Conservation (phyloP, 2,888 invertebrate genomes). For the Lycia hirtaria region DNA sequence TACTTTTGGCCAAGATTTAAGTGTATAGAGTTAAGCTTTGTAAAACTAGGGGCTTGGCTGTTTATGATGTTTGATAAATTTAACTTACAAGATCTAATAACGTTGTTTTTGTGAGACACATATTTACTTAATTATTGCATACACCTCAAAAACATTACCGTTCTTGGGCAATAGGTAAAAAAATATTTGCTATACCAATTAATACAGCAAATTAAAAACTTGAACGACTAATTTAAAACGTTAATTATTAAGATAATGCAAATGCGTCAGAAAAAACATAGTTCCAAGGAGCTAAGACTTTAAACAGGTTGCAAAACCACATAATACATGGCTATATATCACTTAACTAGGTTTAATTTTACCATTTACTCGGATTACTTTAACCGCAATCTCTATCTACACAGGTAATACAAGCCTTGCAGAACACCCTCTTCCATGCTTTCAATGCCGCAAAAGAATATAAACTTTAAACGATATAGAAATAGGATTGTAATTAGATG, state of each 20-base stretch:
- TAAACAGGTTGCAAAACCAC: conserved; percentile 50
- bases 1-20: too few relatives aligned
- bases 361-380: conserved; percentile 64
- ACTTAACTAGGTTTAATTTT: conserved; percentile 61
- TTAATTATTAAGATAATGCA: conserved; percentile 14
- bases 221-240: conserved; percentile 2
- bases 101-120: too few relatives aligned
- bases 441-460: conserved; percentile 34
- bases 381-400: conserved; percentile 61
- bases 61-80: too few relatives aligned
- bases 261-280: conserved; percentile 2
- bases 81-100: too few relatives aligned
- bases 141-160: too few relatives aligned
- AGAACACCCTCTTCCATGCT: conserved; percentile 41
- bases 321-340: conserved; percentile 42
- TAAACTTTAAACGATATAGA: conserved; percentile 32
- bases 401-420: conserved; percentile 57
- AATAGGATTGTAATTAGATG: conserved; percentile 44
- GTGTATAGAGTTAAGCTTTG: too few relatives aligned
- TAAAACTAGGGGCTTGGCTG: too few relatives aligned
- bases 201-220: conserved; percentile 15
- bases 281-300: conserved; percentile 3
- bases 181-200: conserved; percentile 12
- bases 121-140: too few relatives aligned
- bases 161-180: too few relatives aligned